Evolutionary conservation across 37 sponge, comb jelly and placozoan species (phyloP), one percentile per base, ranked within the genome.

Genomic region (Oopsacas minuta): DNA sequence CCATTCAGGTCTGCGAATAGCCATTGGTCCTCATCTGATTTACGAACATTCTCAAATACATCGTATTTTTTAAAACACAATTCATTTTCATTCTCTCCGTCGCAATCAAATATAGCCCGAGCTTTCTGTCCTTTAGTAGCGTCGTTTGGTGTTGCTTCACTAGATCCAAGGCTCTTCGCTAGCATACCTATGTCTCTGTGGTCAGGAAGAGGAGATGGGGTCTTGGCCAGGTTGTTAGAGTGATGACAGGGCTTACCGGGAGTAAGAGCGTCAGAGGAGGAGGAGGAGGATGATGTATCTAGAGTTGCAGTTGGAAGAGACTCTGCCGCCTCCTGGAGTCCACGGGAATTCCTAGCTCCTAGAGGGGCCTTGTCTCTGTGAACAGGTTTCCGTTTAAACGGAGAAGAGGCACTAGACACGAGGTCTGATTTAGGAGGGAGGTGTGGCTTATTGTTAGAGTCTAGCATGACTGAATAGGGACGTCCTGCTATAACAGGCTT

Each of bases 71-170:
- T 87, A 52, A 94, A 94, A 25, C 91, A 88, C 32, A 94, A 90
- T 52, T 94, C 95, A 15, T 81, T 46, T 0, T 51, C 37, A 81
- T 94, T 91, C 28, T 92, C 95, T 23, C 91, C 91, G 36, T 89
- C 86, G 88, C 95, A 94, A 85, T 94, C 91, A 81, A 87, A 94
- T 39, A 91, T 36, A 61, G 92, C 92, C 23, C 84, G 39, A 28
- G 95, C 95, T 85, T 86, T 90, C 86, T 61, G 75, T 61, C 75
- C 75, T 34, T 61, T 61, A 3, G 75, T 25, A 34, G 75, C 5
- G 75, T 61, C 75, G 22, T 3, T 12, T 32, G 49, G 15, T 15
- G 49, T 8, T 17, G 49, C 8, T 15, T 42, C 49, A 8, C 15
- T 42, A 42, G 12, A 17, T 42, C 15, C 49, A n/a, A n/a, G n/a